Evolutionary conservation across 1,140 invertebrate genomes (phyloP).

Genomic region (Drosophila sp.): DNA sequence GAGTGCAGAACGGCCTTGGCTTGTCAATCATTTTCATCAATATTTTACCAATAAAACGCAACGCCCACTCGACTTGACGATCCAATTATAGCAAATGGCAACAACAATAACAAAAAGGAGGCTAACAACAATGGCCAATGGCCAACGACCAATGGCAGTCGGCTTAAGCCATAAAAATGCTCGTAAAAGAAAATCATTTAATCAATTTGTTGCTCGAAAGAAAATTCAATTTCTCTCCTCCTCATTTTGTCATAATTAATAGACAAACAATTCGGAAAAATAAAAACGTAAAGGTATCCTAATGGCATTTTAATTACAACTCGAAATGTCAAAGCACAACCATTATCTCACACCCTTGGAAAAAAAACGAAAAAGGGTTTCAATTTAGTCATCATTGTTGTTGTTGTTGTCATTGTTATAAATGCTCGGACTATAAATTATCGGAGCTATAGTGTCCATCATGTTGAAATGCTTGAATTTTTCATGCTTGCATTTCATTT

Average conservation of each 20-base stretch:
- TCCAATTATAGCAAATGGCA: slow-evolving; percentile 39
- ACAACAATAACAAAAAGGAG: slow-evolving; percentile 2
- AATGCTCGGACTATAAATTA: slow-evolving; percentile 70
- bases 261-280: slow-evolving; percentile 6
- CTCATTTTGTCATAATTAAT: slow-evolving; percentile 45
- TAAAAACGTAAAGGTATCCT: slow-evolving; percentile 36
- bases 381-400: slow-evolving; percentile 27
- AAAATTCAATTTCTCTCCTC: slow-evolving; percentile 14
- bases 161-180: slow-evolving; percentile 34
- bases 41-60: slow-evolving; percentile 47
- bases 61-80: slow-evolving; percentile 29
- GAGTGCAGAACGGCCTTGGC: slow-evolving; percentile 8
- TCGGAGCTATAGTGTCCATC: slow-evolving; percentile 67
- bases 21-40: slow-evolving; percentile 45
- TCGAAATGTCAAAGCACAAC: slow-evolving; percentile 25
- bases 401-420: slow-evolving; percentile 35
- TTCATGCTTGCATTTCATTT: slow-evolving; percentile 77
- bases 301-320: slow-evolving; percentile 77
- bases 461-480: slow-evolving; percentile 78
- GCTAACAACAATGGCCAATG: slow-evolving; percentile 1
- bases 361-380: slow-evolving; percentile 30
- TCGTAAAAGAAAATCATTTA: slow-evolving; percentile 44
- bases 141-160: not conserved
- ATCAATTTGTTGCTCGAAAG: slow-evolving; percentile 32
- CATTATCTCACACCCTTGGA: slow-evolving; percentile 10